phyloP scores from a whole-genome alignment of 1,140 invertebrate species.

The Bombus cullumanus region DNA sequence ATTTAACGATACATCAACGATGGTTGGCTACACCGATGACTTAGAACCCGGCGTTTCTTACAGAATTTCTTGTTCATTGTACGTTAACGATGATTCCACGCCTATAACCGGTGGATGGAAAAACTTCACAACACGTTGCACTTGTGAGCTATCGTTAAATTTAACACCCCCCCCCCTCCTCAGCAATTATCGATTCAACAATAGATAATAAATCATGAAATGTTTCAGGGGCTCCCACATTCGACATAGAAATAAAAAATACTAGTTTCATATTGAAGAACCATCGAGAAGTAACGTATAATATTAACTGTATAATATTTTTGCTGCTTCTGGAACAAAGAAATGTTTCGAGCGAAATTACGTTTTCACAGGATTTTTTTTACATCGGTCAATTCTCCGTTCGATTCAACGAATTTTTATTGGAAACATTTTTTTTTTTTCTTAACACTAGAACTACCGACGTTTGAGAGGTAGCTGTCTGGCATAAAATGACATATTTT shows the following conservation, averaged over 20 bases:
- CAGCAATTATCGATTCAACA: neutral
- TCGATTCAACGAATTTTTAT: no score
- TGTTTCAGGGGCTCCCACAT: slow-evolving; percentile 12
- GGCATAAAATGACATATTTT: no score
- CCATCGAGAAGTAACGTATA: neutral
- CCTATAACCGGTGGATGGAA: neutral
- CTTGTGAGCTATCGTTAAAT: slow-evolving; percentile 20
- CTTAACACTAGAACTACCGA: no score
- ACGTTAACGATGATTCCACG: rapidly evolving
- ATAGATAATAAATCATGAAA: neutral
- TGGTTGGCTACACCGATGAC: neutral
- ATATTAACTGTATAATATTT: no score
- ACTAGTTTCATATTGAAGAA: slow-evolving; percentile 19
- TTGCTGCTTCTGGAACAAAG: no score
- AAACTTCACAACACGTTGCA: slow-evolving; percentile 44
- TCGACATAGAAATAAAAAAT: slow-evolving; percentile 17
- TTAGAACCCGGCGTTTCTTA: slow-evolving; percentile 26
- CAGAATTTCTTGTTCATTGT: neutral
- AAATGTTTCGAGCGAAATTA: no score
- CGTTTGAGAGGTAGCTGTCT: no score
- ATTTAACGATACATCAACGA: neutral
- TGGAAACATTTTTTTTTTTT: neutral
- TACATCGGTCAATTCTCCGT: no score
- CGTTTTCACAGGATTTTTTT: no score
- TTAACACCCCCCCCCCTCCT: neutral